A percentile compares a stretch with the other conserved stretches of the same genome.
These are phyloP conservation scores for Clarias platycephalus DNA, from an alignment of 2,797 vertebrate genomes.

Conservation along the genomic window DNA sequence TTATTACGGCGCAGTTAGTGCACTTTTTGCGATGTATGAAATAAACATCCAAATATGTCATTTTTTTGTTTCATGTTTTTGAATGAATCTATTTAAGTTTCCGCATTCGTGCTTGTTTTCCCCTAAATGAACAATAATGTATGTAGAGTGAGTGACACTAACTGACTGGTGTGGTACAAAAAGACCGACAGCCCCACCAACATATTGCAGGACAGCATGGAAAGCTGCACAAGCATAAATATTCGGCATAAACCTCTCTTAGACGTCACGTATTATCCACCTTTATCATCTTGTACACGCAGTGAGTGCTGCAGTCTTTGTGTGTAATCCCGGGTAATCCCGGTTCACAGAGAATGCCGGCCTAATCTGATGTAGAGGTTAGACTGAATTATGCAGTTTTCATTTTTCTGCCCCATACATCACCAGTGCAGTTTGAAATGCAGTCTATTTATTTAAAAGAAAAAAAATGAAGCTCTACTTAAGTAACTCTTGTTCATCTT, in stretches of 20 bases:
- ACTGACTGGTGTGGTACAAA: neutral
- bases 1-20: neutral
- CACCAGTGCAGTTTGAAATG: neutral
- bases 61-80: neutral
- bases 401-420: neutral
- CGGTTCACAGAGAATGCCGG: constrained; percentile 26
- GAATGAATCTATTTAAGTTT: neutral
- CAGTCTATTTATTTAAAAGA: neutral
- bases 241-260: constrained; percentile 4
- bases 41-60: neutral
- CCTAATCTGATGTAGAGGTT: constrained; percentile 40
- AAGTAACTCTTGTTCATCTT: neutral
- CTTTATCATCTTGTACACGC: constrained; percentile 32
- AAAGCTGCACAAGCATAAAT: constrained; percentile 12
- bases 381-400: constrained; percentile 23
- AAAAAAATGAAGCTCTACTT: neutral
- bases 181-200: neutral
- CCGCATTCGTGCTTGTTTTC: neutral
- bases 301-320: constrained; percentile 6
- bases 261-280: constrained; percentile 30
- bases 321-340: constrained; percentile 57
- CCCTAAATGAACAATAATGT: neutral
- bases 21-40: neutral
- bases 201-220: constrained; percentile 14
- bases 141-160: neutral